These are phyloP conservation scores for Frankliniella intonsa DNA, from an alignment of 2,888 invertebrate genomes.

Conservation along the genomic window DNA sequence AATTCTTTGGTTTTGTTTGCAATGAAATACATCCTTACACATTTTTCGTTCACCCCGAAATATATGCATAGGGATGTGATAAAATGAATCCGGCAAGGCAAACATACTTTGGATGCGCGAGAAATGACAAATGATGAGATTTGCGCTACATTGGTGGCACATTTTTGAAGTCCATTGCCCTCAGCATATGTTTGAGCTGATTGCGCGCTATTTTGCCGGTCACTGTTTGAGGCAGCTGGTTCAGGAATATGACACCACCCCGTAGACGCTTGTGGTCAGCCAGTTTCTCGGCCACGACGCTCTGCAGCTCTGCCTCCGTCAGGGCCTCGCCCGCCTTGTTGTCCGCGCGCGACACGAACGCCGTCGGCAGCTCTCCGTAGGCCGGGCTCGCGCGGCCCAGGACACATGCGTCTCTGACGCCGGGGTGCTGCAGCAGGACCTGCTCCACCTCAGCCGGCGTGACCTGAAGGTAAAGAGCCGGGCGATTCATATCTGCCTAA, in stretches of 20 bases:
- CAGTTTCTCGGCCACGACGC: not conserved
- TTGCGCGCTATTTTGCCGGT: not conserved
- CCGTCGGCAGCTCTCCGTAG: not conserved
- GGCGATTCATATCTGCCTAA: no score
- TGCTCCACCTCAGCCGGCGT: not conserved
- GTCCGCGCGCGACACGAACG: not conserved
- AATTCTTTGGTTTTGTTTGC: no score
- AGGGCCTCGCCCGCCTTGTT: not conserved
- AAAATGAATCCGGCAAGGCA: no score
- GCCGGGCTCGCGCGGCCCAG: not conserved
- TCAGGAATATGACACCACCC: not conserved
- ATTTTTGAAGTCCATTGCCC: no score
- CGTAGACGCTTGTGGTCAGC: not conserved
- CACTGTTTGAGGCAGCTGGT: not conserved
- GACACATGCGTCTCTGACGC: not conserved
- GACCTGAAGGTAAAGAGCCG: not conserved
- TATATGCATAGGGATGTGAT: no score
- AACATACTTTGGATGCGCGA: no score
- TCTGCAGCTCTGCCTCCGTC: not conserved
- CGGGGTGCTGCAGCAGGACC: slow-evolving; percentile 9
- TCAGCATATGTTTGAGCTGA: not conserved
- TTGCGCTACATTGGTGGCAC: no score
- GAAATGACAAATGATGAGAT: no score
- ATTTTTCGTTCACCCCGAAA: no score
- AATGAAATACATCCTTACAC: no score